Percentiles rank a stretch among this genome's conserved stretches.
phyloP scores from a whole-genome alignment of 2,888 invertebrate species.

The Pelosia muscerda region DNA sequence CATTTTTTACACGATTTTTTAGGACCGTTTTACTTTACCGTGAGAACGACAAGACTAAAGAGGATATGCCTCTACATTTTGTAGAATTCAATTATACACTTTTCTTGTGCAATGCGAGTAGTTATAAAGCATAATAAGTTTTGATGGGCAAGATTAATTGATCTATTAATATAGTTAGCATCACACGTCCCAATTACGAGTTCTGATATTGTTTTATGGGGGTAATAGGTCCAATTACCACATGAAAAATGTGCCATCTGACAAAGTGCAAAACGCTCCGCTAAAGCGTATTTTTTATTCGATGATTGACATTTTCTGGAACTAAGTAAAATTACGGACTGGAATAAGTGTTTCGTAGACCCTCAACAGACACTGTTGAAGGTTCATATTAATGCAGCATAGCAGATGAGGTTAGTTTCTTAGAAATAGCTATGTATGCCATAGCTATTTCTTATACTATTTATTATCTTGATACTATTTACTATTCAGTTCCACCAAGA shows the following conservation, averaged over 20 bases:
- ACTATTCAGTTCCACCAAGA: background rate
- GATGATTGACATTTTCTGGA: too few relatives aligned
- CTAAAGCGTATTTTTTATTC: too few relatives aligned
- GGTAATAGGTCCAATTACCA: too few relatives aligned
- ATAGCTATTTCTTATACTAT: too few relatives aligned
- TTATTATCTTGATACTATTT: background rate
- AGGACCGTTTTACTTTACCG: conserved; percentile 70
- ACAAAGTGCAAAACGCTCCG: too few relatives aligned
- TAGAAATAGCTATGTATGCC: background rate
- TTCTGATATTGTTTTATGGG: background rate
- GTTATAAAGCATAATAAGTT: background rate
- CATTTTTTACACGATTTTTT: conserved; percentile 84
- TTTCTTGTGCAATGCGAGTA: background rate
- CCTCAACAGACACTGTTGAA: background rate
- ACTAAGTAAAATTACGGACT: too few relatives aligned
- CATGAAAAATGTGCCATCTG: too few relatives aligned
- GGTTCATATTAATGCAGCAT: background rate
- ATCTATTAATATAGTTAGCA: background rate
- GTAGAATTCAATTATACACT: background rate
- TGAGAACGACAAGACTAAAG: conserved; percentile 58
- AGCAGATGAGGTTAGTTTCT: background rate
- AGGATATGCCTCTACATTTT: conserved; percentile 58
- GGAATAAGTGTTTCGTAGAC: background rate
- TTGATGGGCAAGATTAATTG: background rate
- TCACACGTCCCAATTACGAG: background rate